Conservation (phyloP, 2,888 invertebrate genomes). For the Alcis repandata region DNA sequence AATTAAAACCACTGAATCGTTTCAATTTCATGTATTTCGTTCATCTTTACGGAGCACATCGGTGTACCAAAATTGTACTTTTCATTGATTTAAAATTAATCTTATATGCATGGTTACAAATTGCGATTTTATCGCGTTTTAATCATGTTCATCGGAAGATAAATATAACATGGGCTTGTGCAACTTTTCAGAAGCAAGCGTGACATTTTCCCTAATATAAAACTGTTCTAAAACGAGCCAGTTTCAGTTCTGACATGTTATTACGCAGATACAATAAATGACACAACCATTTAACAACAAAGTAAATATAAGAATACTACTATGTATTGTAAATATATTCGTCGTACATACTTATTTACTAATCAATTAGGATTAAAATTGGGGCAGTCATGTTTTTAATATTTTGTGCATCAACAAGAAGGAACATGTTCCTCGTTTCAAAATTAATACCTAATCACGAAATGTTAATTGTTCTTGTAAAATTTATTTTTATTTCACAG, state of each 20-base stretch:
- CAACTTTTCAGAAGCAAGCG: background rate
- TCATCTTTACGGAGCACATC: constrained; percentile 8
- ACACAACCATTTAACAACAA: background rate
- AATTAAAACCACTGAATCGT: constrained; percentile 10
- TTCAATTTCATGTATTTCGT: constrained; percentile 14
- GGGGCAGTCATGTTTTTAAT: background rate
- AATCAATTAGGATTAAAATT: background rate
- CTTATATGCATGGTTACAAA: background rate
- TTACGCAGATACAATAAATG: too few relatives aligned
- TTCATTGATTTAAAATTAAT: constrained; percentile 2
- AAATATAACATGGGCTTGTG: background rate
- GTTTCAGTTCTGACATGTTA: too few relatives aligned
- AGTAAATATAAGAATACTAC: background rate
- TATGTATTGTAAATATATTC: background rate
- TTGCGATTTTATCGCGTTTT: constrained; percentile 1
- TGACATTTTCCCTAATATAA: background rate
- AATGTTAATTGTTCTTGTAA: background rate
- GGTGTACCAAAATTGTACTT: constrained; percentile 16
- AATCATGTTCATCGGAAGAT: background rate
- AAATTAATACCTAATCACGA: background rate
- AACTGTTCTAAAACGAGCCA: background rate
- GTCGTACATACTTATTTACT: background rate
- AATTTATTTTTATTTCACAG: too few relatives aligned
- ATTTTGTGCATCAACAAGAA: background rate
- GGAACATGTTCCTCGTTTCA: background rate